A percentile compares a stretch with the other conserved stretches of the same genome.
phyloP scores from a whole-genome alignment of 2,888 invertebrate species.

The Druceiella hillmani region DNA sequence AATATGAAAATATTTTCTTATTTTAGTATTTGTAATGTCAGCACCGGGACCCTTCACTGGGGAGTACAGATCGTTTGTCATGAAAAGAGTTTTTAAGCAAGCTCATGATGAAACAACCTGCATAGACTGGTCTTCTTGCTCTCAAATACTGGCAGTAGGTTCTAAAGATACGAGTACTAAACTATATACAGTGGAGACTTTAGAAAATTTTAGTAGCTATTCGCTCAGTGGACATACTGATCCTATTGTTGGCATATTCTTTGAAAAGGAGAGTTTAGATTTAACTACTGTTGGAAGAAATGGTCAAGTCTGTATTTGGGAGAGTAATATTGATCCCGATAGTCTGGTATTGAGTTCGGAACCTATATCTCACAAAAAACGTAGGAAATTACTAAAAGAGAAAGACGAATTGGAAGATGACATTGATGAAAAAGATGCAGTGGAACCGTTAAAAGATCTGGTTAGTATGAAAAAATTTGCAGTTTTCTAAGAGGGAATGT shows the following conservation, averaged over 20 bases:
- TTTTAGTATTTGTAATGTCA: slow-evolving; percentile 76
- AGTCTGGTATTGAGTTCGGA: slow-evolving; percentile 55
- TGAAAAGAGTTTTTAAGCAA: slow-evolving; percentile 78
- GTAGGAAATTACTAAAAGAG: slow-evolving; percentile 33
- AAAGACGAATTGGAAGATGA: slow-evolving; percentile 57
- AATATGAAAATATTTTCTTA: slow-evolving; percentile 13
- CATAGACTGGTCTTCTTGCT: slow-evolving; percentile 91
- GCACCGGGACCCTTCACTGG: slow-evolving; percentile 76
- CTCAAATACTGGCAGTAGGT: slow-evolving; percentile 82
- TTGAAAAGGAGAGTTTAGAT: slow-evolving; percentile 81
- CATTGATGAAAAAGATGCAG: slow-evolving; percentile 51
- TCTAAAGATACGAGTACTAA: slow-evolving; percentile 85
- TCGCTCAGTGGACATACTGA: slow-evolving; percentile 82
- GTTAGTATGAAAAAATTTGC: slow-evolving; percentile 29
- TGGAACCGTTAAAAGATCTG: slow-evolving; percentile 51
- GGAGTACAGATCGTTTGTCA: slow-evolving; percentile 82
- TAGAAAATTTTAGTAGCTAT: slow-evolving; percentile 69
- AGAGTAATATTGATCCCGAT: slow-evolving; percentile 68
- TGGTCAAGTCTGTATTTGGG: slow-evolving; percentile 83
- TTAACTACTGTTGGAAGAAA: slow-evolving; percentile 78
- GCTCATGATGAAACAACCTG: slow-evolving; percentile 80
- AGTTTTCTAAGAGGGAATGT: background rate
- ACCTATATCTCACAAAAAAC: slow-evolving; percentile 48
- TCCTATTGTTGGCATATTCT: slow-evolving; percentile 78
- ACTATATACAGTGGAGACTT: slow-evolving; percentile 72